Conservation (phyloP, 1,140 invertebrate genomes). For the Oryctes rhinoceros region DNA sequence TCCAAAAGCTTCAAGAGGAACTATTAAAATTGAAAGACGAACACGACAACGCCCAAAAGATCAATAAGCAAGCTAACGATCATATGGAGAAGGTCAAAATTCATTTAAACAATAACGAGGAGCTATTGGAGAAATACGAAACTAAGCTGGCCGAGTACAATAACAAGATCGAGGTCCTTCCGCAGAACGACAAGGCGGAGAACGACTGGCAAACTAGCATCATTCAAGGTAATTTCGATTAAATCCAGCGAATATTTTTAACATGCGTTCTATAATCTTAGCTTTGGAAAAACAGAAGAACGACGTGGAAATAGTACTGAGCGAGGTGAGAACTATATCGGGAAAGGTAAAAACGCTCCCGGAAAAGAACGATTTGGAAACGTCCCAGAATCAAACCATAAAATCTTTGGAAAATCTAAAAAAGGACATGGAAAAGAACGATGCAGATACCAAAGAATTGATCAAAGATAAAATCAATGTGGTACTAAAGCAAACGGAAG, state of each 20-base stretch:
- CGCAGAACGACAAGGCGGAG: constrained; percentile 58
- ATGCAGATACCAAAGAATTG: constrained; percentile 1
- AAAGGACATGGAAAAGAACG: constrained; percentile 45
- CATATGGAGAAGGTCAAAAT: constrained; percentile 56
- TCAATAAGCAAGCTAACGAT: constrained; percentile 53
- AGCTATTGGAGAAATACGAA: constrained; percentile 65
- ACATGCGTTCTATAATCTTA: constrained; percentile 43
- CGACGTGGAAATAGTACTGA: constrained; percentile 50
- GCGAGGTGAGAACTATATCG: constrained; percentile 48
- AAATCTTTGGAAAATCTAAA: constrained; percentile 49
- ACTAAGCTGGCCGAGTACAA: constrained; percentile 66
- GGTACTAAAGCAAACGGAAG: constrained; percentile 42
- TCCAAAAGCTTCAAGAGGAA: constrained; percentile 65
- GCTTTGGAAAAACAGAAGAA: constrained; percentile 52
- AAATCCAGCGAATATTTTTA: background rate
- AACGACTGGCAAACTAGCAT: constrained; percentile 61
- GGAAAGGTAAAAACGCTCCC: constrained; percentile 46
- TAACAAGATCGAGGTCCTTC: constrained; percentile 62
- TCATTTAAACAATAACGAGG: constrained; percentile 60
- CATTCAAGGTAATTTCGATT: constrained; percentile 47
- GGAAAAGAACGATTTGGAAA: constrained; percentile 44
- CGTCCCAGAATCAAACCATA: constrained; percentile 49
- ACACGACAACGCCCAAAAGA: constrained; percentile 54
- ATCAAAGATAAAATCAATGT: constrained; percentile 32
- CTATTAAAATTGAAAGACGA: constrained; percentile 60